Base-by-base conservation (phyloP, 2,113 vertebrate species). In the Anarhynchus alexandrinus region DNA sequence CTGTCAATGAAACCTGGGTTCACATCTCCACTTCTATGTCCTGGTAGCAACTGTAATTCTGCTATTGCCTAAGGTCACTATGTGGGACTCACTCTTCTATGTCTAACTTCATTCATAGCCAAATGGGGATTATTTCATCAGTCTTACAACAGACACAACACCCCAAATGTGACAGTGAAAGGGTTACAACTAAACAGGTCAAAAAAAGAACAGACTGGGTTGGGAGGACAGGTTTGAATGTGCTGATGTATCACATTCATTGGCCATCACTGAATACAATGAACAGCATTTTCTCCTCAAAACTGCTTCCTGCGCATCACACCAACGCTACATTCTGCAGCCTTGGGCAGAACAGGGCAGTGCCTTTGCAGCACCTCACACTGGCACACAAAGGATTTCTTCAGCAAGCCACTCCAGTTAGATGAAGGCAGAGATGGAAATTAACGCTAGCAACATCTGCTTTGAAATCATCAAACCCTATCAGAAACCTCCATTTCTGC, bases 221-320 rank as follows among this genome's bases (percentile, higher is more conserved):
- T 90, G 30, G 92, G 71, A 94, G 76, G 12, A 73, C 16, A 90
- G 25, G 71, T 74, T 87, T 52, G 90, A 85, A 96, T 87, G 64
- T 82, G 76, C 76, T 19, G 19, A 32, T 83, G 19, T 64, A 64
- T 86, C 86, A 95, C 81, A 96, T 90, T 96, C 82, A 96, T 47
- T 25, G 58, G 80, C 64, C 96, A 96, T 92, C 93, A 90, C 78
- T 74, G 61, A 86, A 30, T 69, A 85, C 22, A 94, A 91, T 62
- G 72, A 90, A 43, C 70, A 69, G 34, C 62, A 82, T 51, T 32
- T 45, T 70, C 49, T 54, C 23, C 29, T 47, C 30, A 30, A 20
- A 62, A 43, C 34, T 54, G 22, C 38, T 21, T 66, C 29, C 42
- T 45, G 32, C 9, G 9, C 29, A 32, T 43, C 19, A 32, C 5